A percentile compares a stretch with the other conserved stretches of the same genome.
Evolutionary conservation across 1,140 invertebrate species (phyloP).

Genomic region (Chrysoperla carnea): DNA sequence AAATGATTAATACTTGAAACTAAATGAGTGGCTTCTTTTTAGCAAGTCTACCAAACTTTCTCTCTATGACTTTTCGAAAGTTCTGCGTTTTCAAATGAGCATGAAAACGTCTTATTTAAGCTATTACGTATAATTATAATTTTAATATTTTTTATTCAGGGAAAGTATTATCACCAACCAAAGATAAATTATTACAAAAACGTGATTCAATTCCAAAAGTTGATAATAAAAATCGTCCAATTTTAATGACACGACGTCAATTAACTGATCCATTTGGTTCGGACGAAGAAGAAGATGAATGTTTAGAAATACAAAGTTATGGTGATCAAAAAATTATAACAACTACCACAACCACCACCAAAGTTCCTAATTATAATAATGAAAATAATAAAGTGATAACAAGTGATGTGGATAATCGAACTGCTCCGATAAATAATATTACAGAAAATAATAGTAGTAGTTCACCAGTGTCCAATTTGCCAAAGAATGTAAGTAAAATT

Average conservation of each 20-base stretch:
- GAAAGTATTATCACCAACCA: conserved; percentile 60
- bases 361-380: background rate
- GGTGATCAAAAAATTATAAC: background rate
- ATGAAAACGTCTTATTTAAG: no score
- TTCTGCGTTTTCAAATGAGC: no score
- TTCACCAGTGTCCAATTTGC: background rate
- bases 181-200: conserved; percentile 33
- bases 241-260: conserved; percentile 72
- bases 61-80: no score
- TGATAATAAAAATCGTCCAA: conserved; percentile 17
- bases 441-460: background rate
- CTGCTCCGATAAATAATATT: background rate
- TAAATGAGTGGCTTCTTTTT: no score
- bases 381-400: background rate
- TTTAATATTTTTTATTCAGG: no score
- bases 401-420: background rate
- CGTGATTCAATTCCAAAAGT: conserved; percentile 9
- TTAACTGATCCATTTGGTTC: conserved; percentile 81
- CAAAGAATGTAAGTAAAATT: background rate
- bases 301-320: conserved; percentile 11
- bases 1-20: no score
- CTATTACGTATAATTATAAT: no score
- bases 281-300: conserved; percentile 66
- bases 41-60: no score
- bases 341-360: background rate